Evolutionary conservation across 2,888 invertebrate genomes (phyloP).

Genomic region (Dicyrtoma fusca): DNA sequence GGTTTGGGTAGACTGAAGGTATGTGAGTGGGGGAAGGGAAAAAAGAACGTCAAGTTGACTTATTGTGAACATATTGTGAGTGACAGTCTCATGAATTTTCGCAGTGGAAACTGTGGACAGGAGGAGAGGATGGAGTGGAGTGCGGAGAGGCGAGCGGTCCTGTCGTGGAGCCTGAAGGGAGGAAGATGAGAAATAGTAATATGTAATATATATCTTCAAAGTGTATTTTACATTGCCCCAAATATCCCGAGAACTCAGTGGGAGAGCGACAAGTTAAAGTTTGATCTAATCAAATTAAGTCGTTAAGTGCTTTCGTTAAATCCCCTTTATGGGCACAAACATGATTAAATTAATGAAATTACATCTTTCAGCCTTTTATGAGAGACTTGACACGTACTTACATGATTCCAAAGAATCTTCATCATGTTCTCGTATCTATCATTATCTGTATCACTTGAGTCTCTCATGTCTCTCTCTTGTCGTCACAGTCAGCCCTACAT

Average conservation of each 20-base stretch:
- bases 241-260: slow-evolving; percentile 24
- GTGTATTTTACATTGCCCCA: slow-evolving; percentile 27
- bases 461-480: neutral
- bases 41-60: neutral
- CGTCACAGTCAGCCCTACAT: too few species aligned
- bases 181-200: neutral
- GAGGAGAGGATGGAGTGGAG: too few species aligned
- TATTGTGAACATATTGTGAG: too few species aligned
- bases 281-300: slow-evolving; percentile 41
- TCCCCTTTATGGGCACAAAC: slow-evolving; percentile 34
- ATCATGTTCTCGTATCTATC: neutral
- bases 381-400: neutral
- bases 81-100: too few species aligned
- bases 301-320: slow-evolving; percentile 33
- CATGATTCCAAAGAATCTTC: slow-evolving; percentile 1
- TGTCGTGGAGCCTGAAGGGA: too few species aligned
- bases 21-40: neutral
- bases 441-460: neutral
- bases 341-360: slow-evolving; percentile 39
- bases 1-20: too few species aligned
- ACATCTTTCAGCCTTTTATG: slow-evolving; percentile 18
- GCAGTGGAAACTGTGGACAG: too few species aligned
- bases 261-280: slow-evolving; percentile 34
- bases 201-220: neutral
- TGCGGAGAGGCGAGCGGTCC: too few species aligned